Percentiles rank a stretch among this genome's conserved stretches.
phyloP scores from a whole-genome alignment of 2,888 invertebrate genomes.

The Electrophaes corylata region DNA sequence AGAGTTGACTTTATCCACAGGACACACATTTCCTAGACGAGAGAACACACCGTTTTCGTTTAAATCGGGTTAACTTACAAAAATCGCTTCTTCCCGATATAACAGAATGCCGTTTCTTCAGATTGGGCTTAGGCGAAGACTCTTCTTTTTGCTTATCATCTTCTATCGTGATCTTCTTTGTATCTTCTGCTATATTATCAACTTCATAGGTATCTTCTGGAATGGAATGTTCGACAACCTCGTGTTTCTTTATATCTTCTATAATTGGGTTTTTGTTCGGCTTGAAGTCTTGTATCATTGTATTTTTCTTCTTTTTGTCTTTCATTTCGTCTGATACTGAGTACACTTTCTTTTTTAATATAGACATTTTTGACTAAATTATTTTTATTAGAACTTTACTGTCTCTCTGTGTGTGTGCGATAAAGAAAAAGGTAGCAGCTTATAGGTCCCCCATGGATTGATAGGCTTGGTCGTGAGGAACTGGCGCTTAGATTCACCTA shows the following conservation, averaged over 20 bases:
- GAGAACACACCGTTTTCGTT: not conserved
- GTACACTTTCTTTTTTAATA: conserved; percentile 28
- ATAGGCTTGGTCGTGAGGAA: no score
- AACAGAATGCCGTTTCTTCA: conserved; percentile 70
- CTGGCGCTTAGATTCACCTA: no score
- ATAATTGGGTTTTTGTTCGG: not conserved
- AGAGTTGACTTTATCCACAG: no score
- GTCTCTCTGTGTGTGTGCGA: no score
- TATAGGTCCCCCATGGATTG: no score
- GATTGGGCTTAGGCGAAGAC: conserved; percentile 40
- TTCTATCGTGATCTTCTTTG: conserved; percentile 33
- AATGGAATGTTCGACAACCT: not conserved
- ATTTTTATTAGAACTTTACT: no score
- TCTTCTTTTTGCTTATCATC: conserved; percentile 50
- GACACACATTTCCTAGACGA: no score
- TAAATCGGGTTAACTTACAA: conserved; percentile 62
- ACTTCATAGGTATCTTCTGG: conserved; percentile 3
- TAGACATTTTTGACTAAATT: conserved; percentile 18
- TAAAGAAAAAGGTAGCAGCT: no score
- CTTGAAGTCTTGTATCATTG: conserved; percentile 17
- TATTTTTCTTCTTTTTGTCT: conserved; percentile 30
- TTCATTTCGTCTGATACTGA: conserved; percentile 26
- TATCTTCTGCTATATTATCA: not conserved
- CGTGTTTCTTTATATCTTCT: not conserved
- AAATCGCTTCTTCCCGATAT: conserved; percentile 69